A percentile compares a stretch with the other conserved stretches of the same genome.
Evolutionary conservation across 2,113 vertebrate species (phyloP).

Genomic region (Nibea coibor): DNA sequence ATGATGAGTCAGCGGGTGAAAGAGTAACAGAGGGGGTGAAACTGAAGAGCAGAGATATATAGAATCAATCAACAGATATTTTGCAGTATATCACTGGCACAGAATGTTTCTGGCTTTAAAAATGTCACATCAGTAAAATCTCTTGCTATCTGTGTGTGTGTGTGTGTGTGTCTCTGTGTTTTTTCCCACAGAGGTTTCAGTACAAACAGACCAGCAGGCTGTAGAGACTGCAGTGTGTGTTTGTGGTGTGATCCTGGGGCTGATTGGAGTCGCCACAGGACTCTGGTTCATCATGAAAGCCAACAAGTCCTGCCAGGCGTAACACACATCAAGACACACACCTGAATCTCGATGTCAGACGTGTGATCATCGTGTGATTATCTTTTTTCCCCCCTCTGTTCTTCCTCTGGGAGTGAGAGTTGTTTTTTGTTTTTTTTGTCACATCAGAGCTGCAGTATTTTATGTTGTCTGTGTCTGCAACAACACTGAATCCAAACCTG

Average conservation of each 20-base stretch:
- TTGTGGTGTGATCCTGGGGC: conserved; percentile 43
- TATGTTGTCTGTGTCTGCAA: background rate
- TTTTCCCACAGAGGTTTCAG: conserved; percentile 24
- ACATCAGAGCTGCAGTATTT: background rate
- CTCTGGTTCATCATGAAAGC: conserved; percentile 42
- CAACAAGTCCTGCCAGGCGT: conserved; percentile 29
- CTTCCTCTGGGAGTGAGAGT: background rate
- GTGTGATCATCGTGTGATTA: background rate
- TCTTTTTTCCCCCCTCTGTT: background rate
- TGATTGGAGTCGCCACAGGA: conserved; percentile 47
- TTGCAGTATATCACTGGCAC: background rate
- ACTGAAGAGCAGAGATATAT: no score
- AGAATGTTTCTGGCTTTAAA: background rate
- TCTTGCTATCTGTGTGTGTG: background rate
- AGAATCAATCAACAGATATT: background rate
- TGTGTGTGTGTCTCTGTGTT: background rate
- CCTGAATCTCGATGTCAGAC: conserved; percentile 6
- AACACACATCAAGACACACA: background rate
- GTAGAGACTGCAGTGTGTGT: conserved; percentile 31
- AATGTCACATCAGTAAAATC: background rate
- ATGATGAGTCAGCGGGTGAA: no score
- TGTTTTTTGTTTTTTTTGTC: background rate
- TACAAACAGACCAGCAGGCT: conserved; percentile 6
- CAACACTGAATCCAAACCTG: background rate
- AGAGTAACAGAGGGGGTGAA: no score